Percentiles rank a stretch among this genome's conserved stretches.
These are phyloP conservation scores for Nephrotoma appendiculata DNA, from an alignment of 2,888 invertebrate genomes.

Conservation along the genomic window DNA sequence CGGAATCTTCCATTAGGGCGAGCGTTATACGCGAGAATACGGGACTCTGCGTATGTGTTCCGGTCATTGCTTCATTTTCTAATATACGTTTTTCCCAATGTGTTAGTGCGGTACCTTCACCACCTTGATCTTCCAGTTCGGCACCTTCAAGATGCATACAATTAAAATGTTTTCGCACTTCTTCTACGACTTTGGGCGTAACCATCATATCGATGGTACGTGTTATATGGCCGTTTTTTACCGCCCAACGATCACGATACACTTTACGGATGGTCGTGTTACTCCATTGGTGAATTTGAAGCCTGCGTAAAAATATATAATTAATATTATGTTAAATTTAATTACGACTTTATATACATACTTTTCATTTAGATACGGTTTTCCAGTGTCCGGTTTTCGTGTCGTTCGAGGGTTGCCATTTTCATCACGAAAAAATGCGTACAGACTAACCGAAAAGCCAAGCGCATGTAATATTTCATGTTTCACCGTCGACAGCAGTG, in stretches of 20 bases:
- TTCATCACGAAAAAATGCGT: slow-evolving; percentile 81
- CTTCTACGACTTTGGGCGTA: slow-evolving; percentile 76
- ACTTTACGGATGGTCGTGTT: slow-evolving; percentile 69
- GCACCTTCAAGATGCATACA: slow-evolving; percentile 84
- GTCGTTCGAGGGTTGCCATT: slow-evolving; percentile 78
- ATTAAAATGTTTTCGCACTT: slow-evolving; percentile 76
- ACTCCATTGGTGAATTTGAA: slow-evolving; percentile 92
- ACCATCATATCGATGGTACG: slow-evolving; percentile 75
- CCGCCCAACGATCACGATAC: slow-evolving; percentile 57
- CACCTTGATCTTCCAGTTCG: slow-evolving; percentile 95
- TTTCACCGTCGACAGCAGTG: slow-evolving; percentile 87
- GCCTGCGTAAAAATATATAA: slow-evolving; percentile 32
- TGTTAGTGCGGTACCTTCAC: slow-evolving; percentile 90
- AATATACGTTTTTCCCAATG: slow-evolving; percentile 99
- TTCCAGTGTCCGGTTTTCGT: slow-evolving; percentile 67
- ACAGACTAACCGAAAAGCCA: slow-evolving; percentile 92
- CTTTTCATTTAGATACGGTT: slow-evolving; percentile 79
- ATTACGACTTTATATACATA: slow-evolving; percentile 31
- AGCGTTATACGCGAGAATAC: slow-evolving; percentile 90
- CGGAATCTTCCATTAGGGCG: slow-evolving; percentile 95
- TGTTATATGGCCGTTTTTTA: slow-evolving; percentile 57
- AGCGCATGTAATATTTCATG: slow-evolving; percentile 97
- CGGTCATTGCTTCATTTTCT: slow-evolving; percentile 99
- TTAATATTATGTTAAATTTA: background rate
- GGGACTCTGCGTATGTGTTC: slow-evolving; percentile 95